These are phyloP conservation scores for Planococcus citri DNA, from an alignment of 1,140 invertebrate genomes.

Conservation along the genomic window DNA sequence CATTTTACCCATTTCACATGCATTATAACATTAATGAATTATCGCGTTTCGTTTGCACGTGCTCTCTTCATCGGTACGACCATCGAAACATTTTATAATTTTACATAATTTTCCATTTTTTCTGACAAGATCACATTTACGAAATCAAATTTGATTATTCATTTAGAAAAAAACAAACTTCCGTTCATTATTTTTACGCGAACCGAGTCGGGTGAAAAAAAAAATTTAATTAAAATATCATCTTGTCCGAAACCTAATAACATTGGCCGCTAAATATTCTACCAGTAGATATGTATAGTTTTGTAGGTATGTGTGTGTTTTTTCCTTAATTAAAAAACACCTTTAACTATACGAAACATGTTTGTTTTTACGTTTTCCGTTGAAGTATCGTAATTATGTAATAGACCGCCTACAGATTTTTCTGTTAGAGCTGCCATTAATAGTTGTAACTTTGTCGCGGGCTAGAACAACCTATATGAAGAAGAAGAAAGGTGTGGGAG, in stretches of 20 bases:
- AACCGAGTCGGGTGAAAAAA: not conserved
- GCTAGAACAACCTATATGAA: no score
- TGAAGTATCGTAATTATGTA: not conserved
- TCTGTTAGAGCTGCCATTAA: not conserved
- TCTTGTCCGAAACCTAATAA: not conserved
- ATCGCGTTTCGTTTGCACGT: no score
- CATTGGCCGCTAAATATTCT: not conserved
- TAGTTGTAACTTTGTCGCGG: no score
- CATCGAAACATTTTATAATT: no score
- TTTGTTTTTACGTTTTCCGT: slow-evolving; percentile 3
- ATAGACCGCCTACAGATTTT: not conserved
- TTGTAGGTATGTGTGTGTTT: not conserved
- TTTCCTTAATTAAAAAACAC: slow-evolving; percentile 4
- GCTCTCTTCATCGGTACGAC: no score
- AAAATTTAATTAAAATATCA: slow-evolving; percentile 1
- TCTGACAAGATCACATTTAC: not conserved
- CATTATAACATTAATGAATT: no score
- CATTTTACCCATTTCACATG: no score
- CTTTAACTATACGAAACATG: not conserved
- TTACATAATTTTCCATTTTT: no score
- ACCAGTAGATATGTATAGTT: no score
- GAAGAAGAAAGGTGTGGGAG: no score
- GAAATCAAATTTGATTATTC: not conserved
- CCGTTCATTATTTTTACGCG: not conserved
- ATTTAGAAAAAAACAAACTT: not conserved